Percentiles rank a stretch among this genome's conserved stretches.
Conservation (phyloP, 1,140 invertebrate species). For the Caenorhabditis remanei region DNA sequence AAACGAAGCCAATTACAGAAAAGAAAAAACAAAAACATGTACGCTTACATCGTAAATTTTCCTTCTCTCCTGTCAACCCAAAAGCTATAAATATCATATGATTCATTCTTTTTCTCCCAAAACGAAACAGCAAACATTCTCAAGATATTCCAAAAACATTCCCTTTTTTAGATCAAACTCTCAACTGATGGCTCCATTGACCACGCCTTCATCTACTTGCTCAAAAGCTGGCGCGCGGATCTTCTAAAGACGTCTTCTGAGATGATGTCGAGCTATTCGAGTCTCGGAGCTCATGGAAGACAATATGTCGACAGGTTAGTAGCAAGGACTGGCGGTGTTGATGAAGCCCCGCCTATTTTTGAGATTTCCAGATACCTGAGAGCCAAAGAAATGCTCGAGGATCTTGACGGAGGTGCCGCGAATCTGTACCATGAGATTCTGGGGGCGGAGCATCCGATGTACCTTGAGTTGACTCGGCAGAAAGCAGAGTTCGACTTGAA, state of each 20-base stretch:
- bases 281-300: conserved; percentile 55
- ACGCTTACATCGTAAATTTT: too few species aligned
- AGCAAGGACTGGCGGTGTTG: not conserved
- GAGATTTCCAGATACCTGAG: conserved; percentile 11
- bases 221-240: conserved; percentile 57
- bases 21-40: too few species aligned
- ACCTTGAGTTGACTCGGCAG: not conserved
- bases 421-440: conserved; percentile 28
- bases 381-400: conserved; percentile 39
- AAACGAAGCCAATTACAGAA: too few species aligned
- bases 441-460: not conserved
- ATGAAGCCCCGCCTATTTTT: too few species aligned
- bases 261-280: conserved; percentile 45
- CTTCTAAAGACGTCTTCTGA: conserved; percentile 21
- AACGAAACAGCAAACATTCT: too few species aligned
- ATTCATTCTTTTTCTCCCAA: too few species aligned
- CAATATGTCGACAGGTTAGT: conserved; percentile 60
- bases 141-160: too few species aligned
- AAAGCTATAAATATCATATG: not conserved
- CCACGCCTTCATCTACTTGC: conserved; percentile 65
- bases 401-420: not conserved
- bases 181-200: not conserved
- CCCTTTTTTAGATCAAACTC: conserved; percentile 59
- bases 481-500: conserved; percentile 16
- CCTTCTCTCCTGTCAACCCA: not conserved